Evolutionary conservation across 1,140 invertebrate genomes (phyloP).

Genomic region (Saccostrea glomerata): DNA sequence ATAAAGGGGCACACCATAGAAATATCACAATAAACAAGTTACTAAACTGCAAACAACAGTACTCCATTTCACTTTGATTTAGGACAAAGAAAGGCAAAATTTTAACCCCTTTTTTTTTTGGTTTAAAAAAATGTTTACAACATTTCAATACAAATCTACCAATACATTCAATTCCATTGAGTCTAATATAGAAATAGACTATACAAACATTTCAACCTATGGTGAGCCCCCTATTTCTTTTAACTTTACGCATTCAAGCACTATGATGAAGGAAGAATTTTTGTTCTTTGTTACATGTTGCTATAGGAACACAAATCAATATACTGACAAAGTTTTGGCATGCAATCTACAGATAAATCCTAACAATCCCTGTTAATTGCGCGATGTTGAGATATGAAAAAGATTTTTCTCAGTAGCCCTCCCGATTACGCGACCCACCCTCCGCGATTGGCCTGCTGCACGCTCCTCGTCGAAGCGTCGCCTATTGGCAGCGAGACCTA

Average conservation of each 20-base stretch:
- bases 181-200: not conserved
- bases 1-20: not conserved
- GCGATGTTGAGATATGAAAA: conserved; percentile 37
- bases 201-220: not conserved
- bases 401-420: conserved; percentile 54
- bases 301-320: conserved; percentile 36
- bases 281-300: conserved; percentile 36
- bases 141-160: conserved; percentile 3
- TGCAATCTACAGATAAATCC: conserved; percentile 29
- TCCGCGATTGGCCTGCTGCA: conserved; percentile 52
- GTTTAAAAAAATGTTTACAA: not conserved
- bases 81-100: not conserved
- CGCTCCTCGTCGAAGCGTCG: conserved; percentile 48
- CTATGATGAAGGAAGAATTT: conserved; percentile 22
- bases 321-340: conserved; percentile 34
- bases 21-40: not conserved
- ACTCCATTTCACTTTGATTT: not conserved
- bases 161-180: not conserved
- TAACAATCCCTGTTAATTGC: conserved; percentile 32
- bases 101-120: not conserved
- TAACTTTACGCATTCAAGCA: not conserved
- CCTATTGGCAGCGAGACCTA: conserved; percentile 64
- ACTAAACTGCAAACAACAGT: conserved; percentile 16
- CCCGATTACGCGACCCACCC: conserved; percentile 71
- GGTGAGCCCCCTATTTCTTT: not conserved